Evolutionary conservation across 2,113 vertebrate genomes (phyloP), one percentile per base, ranked within the genome.

Genomic region (Melanostigma gelatinosum): DNA sequence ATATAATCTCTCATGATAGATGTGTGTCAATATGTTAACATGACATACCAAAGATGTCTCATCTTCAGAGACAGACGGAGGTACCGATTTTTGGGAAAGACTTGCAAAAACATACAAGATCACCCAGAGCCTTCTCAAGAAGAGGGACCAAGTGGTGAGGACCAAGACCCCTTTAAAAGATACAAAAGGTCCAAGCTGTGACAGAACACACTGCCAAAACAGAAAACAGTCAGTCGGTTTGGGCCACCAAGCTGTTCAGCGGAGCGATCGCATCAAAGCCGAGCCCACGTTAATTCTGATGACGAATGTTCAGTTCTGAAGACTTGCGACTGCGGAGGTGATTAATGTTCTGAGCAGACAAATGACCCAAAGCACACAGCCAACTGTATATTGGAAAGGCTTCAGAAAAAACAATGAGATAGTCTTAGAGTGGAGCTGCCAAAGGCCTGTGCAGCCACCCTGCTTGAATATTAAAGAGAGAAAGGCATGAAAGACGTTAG

Each of bases 321-420:
- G 73, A 71, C 46, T 40, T 48, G 60, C 0, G 10, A 50, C 16
- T 40, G n/a, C 16, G 52, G 50, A 63, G 44, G 57, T 64, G 60
- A 67, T 77, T 72, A 29, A 62, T 73, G 46, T 44, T 74, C 44
- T 44, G 44, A 54, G 52, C 8, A 36, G 55, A 16, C 64, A 74
- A 34, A 68, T 18, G 12, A 34, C 54, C 16, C 40, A 66, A 63
- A 38, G 40, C 40, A 66, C 3, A 72, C 12, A 18, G 60, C 58
- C 16, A 40, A 72, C 24, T 63, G 11, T 36, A n/a, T 38, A 50
- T 36, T 63, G 54, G 46, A 73, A 68, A 27, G 2, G 24, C 55
- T 68, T 54, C 52, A 77, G 16, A 62, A 61, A 61, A 60, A 66
- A 46, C 52, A 58, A 48, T 18, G 7, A 24, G 8, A 57, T 29